phyloP scores from a whole-genome alignment of 2,888 invertebrate species.

The Aethes cnicana region DNA sequence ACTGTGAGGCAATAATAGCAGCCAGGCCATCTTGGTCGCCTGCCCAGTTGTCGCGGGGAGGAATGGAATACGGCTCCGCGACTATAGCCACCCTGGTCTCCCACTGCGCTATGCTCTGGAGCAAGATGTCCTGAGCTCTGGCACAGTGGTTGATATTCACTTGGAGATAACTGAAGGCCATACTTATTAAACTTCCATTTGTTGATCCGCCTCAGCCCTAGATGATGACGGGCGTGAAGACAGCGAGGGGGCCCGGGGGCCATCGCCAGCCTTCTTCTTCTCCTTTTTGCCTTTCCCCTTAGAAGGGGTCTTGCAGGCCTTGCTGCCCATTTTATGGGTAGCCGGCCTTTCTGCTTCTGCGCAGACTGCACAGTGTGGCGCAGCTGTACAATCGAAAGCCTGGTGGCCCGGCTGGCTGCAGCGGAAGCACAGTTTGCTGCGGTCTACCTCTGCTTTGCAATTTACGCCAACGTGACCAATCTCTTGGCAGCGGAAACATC shows the following conservation, averaged over 20 bases:
- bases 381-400: background rate
- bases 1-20: background rate
- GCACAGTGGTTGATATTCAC: conserved; percentile 35
- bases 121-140: conserved; percentile 26
- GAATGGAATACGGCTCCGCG: conserved; percentile 34
- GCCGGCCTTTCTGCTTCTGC: too few species aligned
- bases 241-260: background rate
- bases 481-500: conserved; percentile 5
- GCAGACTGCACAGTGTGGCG: background rate
- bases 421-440: conserved; percentile 24
- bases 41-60: conserved; percentile 19
- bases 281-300: too few species aligned
- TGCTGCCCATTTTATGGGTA: background rate
- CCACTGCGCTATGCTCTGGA: conserved; percentile 31
- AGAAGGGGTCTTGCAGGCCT: background rate
- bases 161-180: conserved; percentile 11
- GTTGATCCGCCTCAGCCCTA: background rate
- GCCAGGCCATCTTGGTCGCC: conserved; percentile 22
- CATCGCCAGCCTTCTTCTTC: too few species aligned
- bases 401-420: conserved; percentile 16
- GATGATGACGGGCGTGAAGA: background rate
- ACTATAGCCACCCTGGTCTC: conserved; percentile 29
- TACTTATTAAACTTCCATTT: background rate
- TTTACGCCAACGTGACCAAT: background rate
- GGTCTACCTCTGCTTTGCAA: conserved; percentile 6